Base-by-base conservation (phyloP, 2,888 invertebrate genomes). In the Danaus chrysippus region DNA sequence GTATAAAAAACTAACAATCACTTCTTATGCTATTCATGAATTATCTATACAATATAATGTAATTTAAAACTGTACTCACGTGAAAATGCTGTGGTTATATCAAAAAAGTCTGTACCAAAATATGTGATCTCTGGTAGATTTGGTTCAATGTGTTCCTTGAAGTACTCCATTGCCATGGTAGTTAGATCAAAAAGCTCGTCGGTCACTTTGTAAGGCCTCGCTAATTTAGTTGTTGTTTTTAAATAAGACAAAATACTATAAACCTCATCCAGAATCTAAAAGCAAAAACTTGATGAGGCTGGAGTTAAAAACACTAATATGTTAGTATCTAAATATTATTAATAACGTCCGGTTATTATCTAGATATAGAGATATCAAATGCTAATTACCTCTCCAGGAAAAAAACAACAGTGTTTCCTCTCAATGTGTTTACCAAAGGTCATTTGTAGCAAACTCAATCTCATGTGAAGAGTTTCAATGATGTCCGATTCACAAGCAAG, bases 131-230 rank as follows among this genome's bases (percentile, higher is more conserved):
- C 96, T 44, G 97, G 97, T 76, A 97, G 91, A 71, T 94, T 94
- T 9, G 97, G 96, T 83, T 97, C 97, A 80, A 98, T 96, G 76
- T 96, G 95, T 83, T 98, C 98, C 83, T 97, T 97, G 85, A 98
- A 98, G 86, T 98, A 98, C 86, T 98, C 98, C 98, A 98, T 98
- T 43, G 98, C 98, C 98, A 98, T 98, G 46, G 97, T 97, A 46
- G 97, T 97, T 68, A 98, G 92, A 90, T 98, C 98, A 87, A 97
- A 97, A 62, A 98, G 91, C 84, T 98, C 98, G 88, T 98, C 98
- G 10, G 97, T 97, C 65, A 98, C 96, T 86, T 97, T 97, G 85
- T 96, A 98, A 54, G 98, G 97, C 76, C 97, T 93, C 68, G 95
- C 95, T 73, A 97, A 86, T 81, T 95, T 96, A 34, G 95, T 94